Evolutionary conservation across 2,797 vertebrate species (phyloP).

Genomic region (Argentina silus): DNA sequence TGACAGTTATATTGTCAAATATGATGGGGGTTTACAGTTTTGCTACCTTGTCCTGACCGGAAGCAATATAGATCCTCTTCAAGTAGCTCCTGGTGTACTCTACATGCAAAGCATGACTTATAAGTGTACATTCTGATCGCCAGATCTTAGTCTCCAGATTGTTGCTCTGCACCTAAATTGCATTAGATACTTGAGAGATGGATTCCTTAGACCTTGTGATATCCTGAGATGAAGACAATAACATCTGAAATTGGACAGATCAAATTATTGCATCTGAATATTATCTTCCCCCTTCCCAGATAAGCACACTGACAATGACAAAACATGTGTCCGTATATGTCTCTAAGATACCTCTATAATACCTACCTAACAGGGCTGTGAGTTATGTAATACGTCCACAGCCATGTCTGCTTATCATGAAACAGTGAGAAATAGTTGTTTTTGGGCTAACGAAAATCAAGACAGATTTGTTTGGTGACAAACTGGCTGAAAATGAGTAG

Average conservation of each 20-base stretch:
- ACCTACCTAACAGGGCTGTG: not conserved
- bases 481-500: constrained; percentile 19
- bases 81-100: too few relatives aligned
- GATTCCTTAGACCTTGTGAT: not conserved
- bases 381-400: not conserved
- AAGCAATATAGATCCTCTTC: constrained; percentile 5
- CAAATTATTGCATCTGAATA: constrained; percentile 36
- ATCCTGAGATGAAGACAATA: not conserved
- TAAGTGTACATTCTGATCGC: not conserved
- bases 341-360: not conserved
- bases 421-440: not conserved
- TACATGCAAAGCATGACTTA: not conserved
- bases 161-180: constrained; percentile 19
- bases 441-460: not conserved
- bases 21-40: not conserved
- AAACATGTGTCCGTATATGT: constrained; percentile 16
- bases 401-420: not conserved
- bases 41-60: not conserved
- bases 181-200: constrained; percentile 23
- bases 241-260: not conserved
- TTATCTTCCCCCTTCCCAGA: not conserved
- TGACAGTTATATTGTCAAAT: not conserved
- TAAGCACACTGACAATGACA: constrained; percentile 23
- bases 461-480: constrained; percentile 29
- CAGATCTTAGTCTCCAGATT: not conserved